phyloP scores from a whole-genome alignment of 1,140 invertebrate species.

The Sitobion miscanthi region DNA sequence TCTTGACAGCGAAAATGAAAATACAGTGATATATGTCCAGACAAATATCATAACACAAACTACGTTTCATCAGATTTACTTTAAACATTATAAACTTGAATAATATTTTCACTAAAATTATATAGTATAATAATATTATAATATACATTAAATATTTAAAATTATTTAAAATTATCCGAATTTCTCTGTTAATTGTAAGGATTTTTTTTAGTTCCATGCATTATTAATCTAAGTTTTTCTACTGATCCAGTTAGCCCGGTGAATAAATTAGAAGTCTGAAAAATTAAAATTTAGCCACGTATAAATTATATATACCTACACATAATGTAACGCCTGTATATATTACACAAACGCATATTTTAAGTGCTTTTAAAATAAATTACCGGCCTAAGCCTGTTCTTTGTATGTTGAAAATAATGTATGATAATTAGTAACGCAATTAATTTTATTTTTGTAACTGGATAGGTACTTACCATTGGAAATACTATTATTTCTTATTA shows the following conservation, averaged over 20 bases:
- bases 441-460: background rate
- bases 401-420: background rate
- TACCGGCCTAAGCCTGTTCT: background rate
- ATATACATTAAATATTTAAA: background rate
- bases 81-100: background rate
- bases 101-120: background rate
- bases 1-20: background rate
- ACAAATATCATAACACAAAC: background rate
- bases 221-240: constrained; percentile 66
- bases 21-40: background rate
- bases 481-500: background rate
- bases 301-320: background rate
- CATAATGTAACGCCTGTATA: background rate
- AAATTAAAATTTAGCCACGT: background rate
- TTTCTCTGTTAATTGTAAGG: constrained; percentile 68
- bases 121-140: background rate
- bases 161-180: constrained; percentile 42
- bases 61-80: background rate
- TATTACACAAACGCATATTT: background rate
- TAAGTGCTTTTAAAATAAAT: background rate
- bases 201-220: constrained; percentile 74
- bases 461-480: background rate
- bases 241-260: constrained; percentile 64
- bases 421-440: constrained; percentile 2
- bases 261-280: constrained; percentile 55